phyloP scores from a whole-genome alignment of 1,140 invertebrate species.

The Akabosia matsudoensis region DNA sequence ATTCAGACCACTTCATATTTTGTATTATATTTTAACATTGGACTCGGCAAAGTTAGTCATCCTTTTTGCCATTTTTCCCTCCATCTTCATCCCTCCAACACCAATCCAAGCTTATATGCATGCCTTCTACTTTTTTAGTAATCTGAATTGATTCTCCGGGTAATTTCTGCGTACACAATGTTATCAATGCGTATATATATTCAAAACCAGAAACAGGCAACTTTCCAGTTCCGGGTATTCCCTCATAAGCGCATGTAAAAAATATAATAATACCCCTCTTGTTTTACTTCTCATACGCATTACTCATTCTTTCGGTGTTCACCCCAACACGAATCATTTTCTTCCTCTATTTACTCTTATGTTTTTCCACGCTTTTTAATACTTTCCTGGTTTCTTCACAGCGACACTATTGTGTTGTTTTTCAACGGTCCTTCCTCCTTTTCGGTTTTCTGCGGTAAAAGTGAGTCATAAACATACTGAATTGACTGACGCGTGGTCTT shows the following conservation, averaged over 20 bases:
- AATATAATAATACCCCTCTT: neutral
- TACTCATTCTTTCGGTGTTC: constrained; percentile 7
- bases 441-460: constrained; percentile 24
- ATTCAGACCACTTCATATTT: neutral
- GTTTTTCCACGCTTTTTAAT: neutral
- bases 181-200: constrained; percentile 17
- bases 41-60: neutral
- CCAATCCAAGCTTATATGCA: neutral
- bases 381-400: constrained; percentile 14
- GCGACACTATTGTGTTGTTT: neutral
- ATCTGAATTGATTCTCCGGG: constrained; percentile 44
- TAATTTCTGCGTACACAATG: constrained; percentile 19
- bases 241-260: neutral
- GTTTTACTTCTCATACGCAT: constrained; percentile 10
- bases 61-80: neutral
- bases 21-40: neutral
- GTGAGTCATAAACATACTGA: constrained; percentile 21
- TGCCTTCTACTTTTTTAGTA: constrained; percentile 27
- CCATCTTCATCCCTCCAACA: neutral
- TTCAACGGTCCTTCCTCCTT: constrained; percentile 2
- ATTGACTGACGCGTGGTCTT: constrained; percentile 17
- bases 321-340: neutral
- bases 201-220: constrained; percentile 17
- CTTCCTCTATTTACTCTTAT: neutral
- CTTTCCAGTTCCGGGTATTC: constrained; percentile 19